phyloP scores from a whole-genome alignment of 2,113 vertebrate species.

The Callipepla californica region DNA sequence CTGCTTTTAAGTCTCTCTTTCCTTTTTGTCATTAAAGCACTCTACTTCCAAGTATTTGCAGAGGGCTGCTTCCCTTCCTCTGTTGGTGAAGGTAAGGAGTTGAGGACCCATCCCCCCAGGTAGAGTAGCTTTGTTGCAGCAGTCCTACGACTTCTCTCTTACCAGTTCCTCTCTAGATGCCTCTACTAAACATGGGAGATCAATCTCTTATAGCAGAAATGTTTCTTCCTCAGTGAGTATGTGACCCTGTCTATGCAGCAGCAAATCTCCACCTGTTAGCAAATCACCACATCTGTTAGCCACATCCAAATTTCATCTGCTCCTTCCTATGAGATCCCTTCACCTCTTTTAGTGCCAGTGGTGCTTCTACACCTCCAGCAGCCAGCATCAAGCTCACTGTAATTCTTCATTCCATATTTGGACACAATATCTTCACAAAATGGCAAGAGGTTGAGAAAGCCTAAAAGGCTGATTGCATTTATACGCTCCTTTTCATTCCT shows the following conservation, averaged over 20 bases:
- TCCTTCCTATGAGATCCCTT: not conserved
- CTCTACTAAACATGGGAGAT: not conserved
- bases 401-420: not conserved
- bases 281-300: not conserved
- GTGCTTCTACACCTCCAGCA: not conserved
- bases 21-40: not conserved
- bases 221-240: accelerated
- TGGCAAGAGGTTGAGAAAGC: conserved; percentile 11
- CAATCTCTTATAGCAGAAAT: not conserved
- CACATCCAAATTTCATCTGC: not conserved
- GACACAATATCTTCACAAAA: not conserved
- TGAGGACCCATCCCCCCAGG: not conserved
- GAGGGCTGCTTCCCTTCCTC: not conserved
- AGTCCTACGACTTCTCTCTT: not conserved
- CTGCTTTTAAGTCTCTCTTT: not conserved
- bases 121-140: accelerated
- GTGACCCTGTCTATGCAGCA: not conserved
- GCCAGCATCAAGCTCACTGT: not conserved
- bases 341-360: not conserved
- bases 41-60: not conserved
- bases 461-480: conserved; percentile 31
- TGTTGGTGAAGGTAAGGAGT: not conserved
- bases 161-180: accelerated
- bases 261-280: not conserved
- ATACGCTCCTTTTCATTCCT: conserved; percentile 5